Evolutionary conservation across 2,113 vertebrate species (phyloP), one percentile per base, ranked within the genome.

Genomic region (Acanthochromis polyacanthus): DNA sequence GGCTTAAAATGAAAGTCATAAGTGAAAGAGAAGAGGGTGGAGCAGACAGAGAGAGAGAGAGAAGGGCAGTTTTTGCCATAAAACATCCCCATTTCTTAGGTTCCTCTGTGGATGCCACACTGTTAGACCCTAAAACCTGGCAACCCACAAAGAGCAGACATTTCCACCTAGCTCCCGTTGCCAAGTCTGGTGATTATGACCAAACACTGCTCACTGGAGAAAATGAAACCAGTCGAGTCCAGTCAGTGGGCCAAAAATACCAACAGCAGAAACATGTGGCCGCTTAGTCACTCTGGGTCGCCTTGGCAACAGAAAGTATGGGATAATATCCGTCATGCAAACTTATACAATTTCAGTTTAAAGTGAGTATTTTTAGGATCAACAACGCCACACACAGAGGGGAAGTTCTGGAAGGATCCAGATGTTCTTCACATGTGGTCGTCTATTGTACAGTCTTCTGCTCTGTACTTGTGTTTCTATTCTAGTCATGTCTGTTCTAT

Each of bases 71-170:
- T 20, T 53, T 64, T 25, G 14, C 43, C 30, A 65, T 69, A 71
- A 87, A 89, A 81, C 83, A 52, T 85, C 78, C 66, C 50, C 52
- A 56, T 11, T 1, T 20, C 20, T 45, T 22, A 52, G 40, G 76
- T 71, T 87, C 69, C 71, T 40, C 56, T n/a, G 11, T 69, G 10
- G 36, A 80, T 65, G 68, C 63, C 66, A 59, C 67, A 45, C 23
- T 61, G 1, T 79, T 20, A 11, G 6, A 30, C 55, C 3, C 32
- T 48, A 30, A 17, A 55, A 50, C 90, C 61, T 74, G 57, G 89
- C 85, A 91, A 89, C 86, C 7, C 17, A 28, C 71, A 22, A 11
- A 20, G 69, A 86, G 59, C 60, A 57, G n/a, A 79, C 74, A 57
- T 89, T 85, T 84, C 72, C 82, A 83, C 25, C 67, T 52, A 28